Base-by-base conservation (phyloP, 2,888 invertebrate genomes). In the Polydrusus tereticollis region DNA sequence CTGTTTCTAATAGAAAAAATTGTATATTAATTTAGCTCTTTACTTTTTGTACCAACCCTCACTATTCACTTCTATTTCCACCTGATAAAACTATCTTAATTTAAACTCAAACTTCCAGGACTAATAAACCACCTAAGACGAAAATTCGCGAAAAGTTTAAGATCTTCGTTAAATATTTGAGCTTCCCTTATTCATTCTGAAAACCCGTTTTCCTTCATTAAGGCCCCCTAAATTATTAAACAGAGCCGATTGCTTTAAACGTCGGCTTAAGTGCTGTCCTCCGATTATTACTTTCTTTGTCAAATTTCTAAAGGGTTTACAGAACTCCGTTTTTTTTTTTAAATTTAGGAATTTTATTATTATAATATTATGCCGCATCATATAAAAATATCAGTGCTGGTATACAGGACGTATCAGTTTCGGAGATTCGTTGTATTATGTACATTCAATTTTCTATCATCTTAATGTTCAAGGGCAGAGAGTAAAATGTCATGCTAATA, bases 131-230 rank as follows among this genome's bases (percentile, higher is more conserved):
- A 21, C 47, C 60, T 4, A n/a, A 20, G 68, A 68, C 64, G 63
- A 52, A 64, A 72, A 72, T 68, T 68, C 58, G 63, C 45, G 68
- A 72, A 68, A 68, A 72, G 72, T 72, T 73, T 73, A 65, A 73
- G 73, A 65, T 69, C 52, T 45, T 73, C 65, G 60, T 65, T 69
- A 73, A 73, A 73, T 73, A 69, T 73, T 73, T 73, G 69, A 73
- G 59, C 69, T 64, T 43, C 45, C 52, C 64, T 73, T 69, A 73
- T 73, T 73, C 60, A 69, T 69, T 52, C 65, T 52, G 60, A 52
- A 64, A 65, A 73, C 63, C 69, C 73, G 63, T 38, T 69, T 72
- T 73, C 69, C 65, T 69, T 73, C 73, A 65, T 73, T 69, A 73
- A 68, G 65, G 59, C 55, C 20, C 65, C 59, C 60, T 73, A 73